Evolutionary conservation across 64 coral and sea anemone genomes (phyloP).

Genomic region (Dendrophyllia cribrosa): DNA sequence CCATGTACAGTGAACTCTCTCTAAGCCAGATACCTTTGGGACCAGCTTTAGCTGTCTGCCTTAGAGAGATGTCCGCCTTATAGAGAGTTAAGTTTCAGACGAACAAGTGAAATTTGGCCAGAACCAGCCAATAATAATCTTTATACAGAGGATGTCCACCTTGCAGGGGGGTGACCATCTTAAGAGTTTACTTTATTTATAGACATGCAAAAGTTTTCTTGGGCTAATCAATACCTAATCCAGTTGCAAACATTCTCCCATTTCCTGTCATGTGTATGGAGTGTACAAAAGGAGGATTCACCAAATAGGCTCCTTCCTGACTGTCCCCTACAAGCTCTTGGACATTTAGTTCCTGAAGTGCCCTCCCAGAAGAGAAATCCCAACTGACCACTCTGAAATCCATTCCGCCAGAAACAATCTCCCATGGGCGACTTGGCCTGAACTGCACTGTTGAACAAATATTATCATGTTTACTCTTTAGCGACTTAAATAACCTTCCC

Average conservation of each 20-base stretch:
- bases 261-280: conserved; percentile 76
- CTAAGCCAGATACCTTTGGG: too few relatives aligned
- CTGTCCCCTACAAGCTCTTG: conserved; percentile 46
- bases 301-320: conserved; percentile 33
- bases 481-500: conserved; percentile 80
- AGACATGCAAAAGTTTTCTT: too few relatives aligned
- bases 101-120: too few relatives aligned
- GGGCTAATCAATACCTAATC: conserved; percentile 68
- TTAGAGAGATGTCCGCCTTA: too few relatives aligned
- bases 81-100: too few relatives aligned
- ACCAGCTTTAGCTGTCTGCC: too few relatives aligned
- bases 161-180: too few relatives aligned
- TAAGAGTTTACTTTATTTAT: too few relatives aligned
- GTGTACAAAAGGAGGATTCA: conserved; percentile 98
- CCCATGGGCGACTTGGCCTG: conserved; percentile 84
- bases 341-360: conserved; percentile 57
- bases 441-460: conserved; percentile 95
- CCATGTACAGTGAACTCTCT: too few relatives aligned
- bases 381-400: conserved; percentile 86
- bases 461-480: conserved; percentile 67
- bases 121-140: too few relatives aligned
- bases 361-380: conserved; percentile 90
- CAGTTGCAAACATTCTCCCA: conserved; percentile 84
- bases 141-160: too few relatives aligned
- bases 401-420: conserved; percentile 84